A percentile compares a stretch with the other conserved stretches of the same genome.
phyloP scores from a whole-genome alignment of 2,888 invertebrate species.

The Pammene aurita region DNA sequence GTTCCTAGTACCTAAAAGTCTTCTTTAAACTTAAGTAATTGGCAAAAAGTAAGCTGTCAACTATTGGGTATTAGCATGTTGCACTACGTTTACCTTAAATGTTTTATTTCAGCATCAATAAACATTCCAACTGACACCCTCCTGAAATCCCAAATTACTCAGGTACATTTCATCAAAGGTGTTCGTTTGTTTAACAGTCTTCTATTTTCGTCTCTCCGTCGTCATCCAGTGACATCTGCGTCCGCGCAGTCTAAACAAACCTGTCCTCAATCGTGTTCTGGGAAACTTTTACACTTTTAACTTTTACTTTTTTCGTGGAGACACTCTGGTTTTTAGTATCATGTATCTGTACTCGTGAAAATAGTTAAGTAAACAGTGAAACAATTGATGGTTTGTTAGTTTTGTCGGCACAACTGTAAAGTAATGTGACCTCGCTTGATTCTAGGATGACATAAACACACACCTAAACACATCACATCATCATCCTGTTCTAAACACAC shows the following conservation, averaged over 20 bases:
- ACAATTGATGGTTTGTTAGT: constrained; percentile 34
- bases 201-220: constrained; percentile 60
- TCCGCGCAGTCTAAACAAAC: constrained; percentile 70
- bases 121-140: constrained; percentile 6
- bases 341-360: constrained; percentile 40
- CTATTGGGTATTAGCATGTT: too few species aligned
- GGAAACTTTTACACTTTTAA: constrained; percentile 76
- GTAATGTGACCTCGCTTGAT: neutral
- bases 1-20: too few species aligned
- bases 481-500: neutral
- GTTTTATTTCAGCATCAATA: constrained; percentile 5
- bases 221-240: constrained; percentile 71
- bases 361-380: constrained; percentile 36
- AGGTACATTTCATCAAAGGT: constrained; percentile 42
- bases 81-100: too few species aligned
- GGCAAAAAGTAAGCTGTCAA: too few species aligned
- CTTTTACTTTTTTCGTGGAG: constrained; percentile 70
- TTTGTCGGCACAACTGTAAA: constrained; percentile 1
- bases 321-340: constrained; percentile 62
- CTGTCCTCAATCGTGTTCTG: constrained; percentile 73
- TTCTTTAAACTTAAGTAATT: neutral
- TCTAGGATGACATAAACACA: neutral
- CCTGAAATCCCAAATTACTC: constrained; percentile 30
- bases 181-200: constrained; percentile 41
- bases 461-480: too few species aligned